Base-by-base conservation (phyloP, 2,888 invertebrate species). In the Hoplodrina blanda region DNA sequence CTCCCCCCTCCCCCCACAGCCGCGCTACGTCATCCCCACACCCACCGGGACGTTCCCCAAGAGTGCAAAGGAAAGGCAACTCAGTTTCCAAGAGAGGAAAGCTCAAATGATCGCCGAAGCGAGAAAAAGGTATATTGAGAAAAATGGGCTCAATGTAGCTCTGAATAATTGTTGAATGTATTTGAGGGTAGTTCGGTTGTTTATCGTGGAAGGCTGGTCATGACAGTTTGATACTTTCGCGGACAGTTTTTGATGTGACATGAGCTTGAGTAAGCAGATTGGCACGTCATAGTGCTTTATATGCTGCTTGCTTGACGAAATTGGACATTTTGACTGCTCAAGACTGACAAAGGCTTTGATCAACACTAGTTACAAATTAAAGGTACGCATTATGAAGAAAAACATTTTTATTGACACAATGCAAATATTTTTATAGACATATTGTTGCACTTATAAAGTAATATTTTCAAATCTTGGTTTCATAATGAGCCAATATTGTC, bases 71-170 rank as follows among this genome's bases (percentile, higher is more conserved):
- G 97, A 97, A 80, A 92, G 98, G 30, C 97, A 97, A 88, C 92
- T 97, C 83, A 97, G 98, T 77, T 98, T 98, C 92, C 97, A 98
- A 85, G 98, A 98, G 87, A 94, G 97, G 70, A 98, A 98, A 91
- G 96, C 97, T 62, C 97, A 97, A 86, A 97, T 98, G 96, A 97
- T 98, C 75, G 97, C 97, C 19, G 97, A 97, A 79, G 98, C 98
- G 3, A 95, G 98, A 76, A 96, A 96, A 91, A 96, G 97, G 88
- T 98, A 98, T 90, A 97, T 98, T 78, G 97, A 98, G 90, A 98
- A 98, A 91, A 97, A 98, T 88, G 97, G 97, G 52, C 94, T 97
- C 59, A 91, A 92, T 55, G 69, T 92, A 3, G 89, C 91, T 3
- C 52, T 90, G 54, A 85, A 83, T 64, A 91, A 90, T 83, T 92